Evolutionary conservation across 2,113 vertebrate species (phyloP).

Genomic region (Cyprinodon brontotheroides): DNA sequence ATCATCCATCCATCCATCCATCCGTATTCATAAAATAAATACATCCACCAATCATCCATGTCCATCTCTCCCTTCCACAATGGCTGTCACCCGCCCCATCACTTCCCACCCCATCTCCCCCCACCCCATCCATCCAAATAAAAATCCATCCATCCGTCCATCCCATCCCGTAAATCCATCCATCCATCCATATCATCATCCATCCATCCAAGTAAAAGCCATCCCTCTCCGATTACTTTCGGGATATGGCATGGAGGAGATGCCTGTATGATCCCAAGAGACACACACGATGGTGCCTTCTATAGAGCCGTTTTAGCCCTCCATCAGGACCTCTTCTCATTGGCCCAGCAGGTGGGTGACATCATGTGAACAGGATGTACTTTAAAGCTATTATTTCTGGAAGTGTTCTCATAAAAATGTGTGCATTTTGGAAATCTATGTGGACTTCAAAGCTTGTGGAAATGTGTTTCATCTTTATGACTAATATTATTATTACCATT

Average conservation of each 20-base stretch:
- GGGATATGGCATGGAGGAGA: conserved; percentile 99
- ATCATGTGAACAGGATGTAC: conserved; percentile 5
- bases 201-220: too few species aligned
- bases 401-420: conserved; percentile 42
- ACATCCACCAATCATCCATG: too few species aligned
- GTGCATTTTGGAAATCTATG: conserved; percentile 3
- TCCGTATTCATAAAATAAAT: too few species aligned
- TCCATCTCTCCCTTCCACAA: too few species aligned
- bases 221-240: too few species aligned
- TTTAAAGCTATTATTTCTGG: conserved; percentile 36
- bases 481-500: conserved; percentile 15
- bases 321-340: conserved; percentile 97
- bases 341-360: conserved; percentile 92
- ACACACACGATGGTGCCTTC: conserved; percentile 96
- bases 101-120: too few species aligned
- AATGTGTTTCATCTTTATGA: conserved; percentile 45
- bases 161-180: too few species aligned
- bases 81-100: too few species aligned
- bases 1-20: too few species aligned
- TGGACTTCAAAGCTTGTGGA: conserved; percentile 26
- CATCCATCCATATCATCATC: too few species aligned
- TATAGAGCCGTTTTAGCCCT: conserved; percentile 95
- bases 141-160: too few species aligned
- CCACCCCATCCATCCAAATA: too few species aligned
- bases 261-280: conserved; percentile 97